Conservation (phyloP, 2,113 vertebrate species). For the Neodontobutis hainanensis region DNA sequence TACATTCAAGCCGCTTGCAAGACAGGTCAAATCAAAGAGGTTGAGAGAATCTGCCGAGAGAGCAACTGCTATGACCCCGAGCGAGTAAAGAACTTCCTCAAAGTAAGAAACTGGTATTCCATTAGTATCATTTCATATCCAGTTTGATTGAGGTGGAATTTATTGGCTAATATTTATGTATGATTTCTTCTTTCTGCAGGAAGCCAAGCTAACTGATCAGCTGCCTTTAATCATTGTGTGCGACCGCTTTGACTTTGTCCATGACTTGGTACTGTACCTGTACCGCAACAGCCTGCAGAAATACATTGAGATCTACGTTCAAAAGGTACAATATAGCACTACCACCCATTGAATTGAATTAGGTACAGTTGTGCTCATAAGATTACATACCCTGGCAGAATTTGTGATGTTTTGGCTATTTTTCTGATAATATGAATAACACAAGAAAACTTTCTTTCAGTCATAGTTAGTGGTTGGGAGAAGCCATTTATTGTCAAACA, state of each 20-base stretch:
- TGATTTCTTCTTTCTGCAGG: conserved; percentile 75
- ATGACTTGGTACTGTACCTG: conserved; percentile 96
- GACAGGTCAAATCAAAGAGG: conserved; percentile 98
- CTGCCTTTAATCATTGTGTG: conserved; percentile 98
- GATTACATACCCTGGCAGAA: no score
- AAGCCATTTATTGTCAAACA: no score
- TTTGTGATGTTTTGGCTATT: no score
- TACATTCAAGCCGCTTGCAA: conserved; percentile 99
- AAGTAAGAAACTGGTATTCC: conserved; percentile 76
- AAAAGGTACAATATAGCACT: conserved; percentile 83
- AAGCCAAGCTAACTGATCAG: conserved; percentile 98
- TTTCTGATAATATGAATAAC: no score
- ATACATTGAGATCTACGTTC: conserved; percentile 99
- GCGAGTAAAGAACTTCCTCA: conserved; percentile 98
- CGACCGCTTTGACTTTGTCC: conserved; percentile 98
- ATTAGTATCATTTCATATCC: not conserved
- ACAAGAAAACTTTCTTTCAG: no score
- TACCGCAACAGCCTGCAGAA: conserved; percentile 99
- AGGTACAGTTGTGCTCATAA: no score
- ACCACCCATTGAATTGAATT: no score
- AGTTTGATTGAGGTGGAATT: not conserved
- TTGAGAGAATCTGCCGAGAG: conserved; percentile 98
- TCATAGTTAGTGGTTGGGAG: no score
- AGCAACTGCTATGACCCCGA: conserved; percentile 99
- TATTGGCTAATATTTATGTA: not conserved